These are phyloP conservation scores for Andrena dorsata DNA, from an alignment of 2,888 invertebrate species.

Conservation along the genomic window DNA sequence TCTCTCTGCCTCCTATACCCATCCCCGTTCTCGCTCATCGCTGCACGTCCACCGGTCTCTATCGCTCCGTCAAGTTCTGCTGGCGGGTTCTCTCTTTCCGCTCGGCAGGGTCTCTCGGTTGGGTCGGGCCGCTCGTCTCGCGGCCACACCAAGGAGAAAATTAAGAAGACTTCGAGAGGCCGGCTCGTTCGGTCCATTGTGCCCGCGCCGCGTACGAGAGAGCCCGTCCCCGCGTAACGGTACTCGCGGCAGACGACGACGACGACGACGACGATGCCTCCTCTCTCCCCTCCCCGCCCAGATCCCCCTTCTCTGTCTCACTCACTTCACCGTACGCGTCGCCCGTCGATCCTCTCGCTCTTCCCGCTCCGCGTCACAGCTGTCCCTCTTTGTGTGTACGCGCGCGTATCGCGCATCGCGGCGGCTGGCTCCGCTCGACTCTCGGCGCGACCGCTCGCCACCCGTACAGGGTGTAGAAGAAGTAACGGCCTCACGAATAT, in stretches of 20 bases:
- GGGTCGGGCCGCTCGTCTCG: constrained; percentile 43
- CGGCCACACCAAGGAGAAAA: constrained; percentile 67
- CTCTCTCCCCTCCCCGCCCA: background rate
- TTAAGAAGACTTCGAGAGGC: constrained; percentile 67
- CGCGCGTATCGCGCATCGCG: constrained; percentile 44
- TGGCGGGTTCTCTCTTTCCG: constrained; percentile 7
- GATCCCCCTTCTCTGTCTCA: background rate
- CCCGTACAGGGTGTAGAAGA: background rate
- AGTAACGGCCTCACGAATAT: background rate
- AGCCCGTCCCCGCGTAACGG: constrained; percentile 62
- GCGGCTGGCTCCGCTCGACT: constrained; percentile 13
- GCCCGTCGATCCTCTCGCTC: background rate
- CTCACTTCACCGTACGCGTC: background rate
- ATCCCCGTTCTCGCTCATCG: constrained; percentile 15
- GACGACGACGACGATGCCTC: constrained; percentile 43
- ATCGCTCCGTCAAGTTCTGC: background rate
- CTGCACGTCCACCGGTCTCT: background rate
- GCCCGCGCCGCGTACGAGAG: constrained; percentile 44
- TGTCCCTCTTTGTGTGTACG: constrained; percentile 40
- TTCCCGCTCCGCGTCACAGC: constrained; percentile 37
- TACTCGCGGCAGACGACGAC: constrained; percentile 63
- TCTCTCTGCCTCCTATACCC: constrained; percentile 3
- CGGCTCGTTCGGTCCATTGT: constrained; percentile 70
- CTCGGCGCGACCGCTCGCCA: constrained; percentile 25
- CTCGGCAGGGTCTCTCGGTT: constrained; percentile 3